Evolutionary conservation across 2,113 vertebrate genomes (phyloP), one percentile per base, ranked within the genome.

Genomic region (Madoqua kirkii): DNA sequence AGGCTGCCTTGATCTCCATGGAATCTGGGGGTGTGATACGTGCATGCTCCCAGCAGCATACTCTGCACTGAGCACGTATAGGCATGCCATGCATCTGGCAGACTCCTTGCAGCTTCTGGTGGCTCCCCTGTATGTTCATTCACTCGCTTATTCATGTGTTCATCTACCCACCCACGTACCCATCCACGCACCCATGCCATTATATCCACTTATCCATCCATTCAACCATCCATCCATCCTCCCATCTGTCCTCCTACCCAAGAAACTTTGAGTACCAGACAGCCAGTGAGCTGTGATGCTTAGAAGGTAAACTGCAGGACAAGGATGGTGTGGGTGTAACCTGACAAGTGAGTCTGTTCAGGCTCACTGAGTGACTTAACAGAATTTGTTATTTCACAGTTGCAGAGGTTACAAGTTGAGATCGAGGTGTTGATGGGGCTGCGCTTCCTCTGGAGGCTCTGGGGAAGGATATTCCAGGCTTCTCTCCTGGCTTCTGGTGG

Each of bases 11-110:
- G 96, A 87, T 87, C 84, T 93, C 87, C 2, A 6, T 48, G 78
- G 23, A 16, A 21, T 16, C 50, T 5, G 0, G 0, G 5, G 85
- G 88, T 3, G 0, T 43, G 4, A 7, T 23, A 54, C 0, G 0
- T 50, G 64, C 36, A 2, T 54, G 25, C 74, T 36, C 3, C 7
- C 8, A 3, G 29, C 17, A 2, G 60, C 21, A 50, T 67, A 3
- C 3, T 11, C 55, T 0, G 76, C 86, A 7, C 29, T 0, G 48
- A 54, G 43, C 50, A 7, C 31, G 19, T 40, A 33, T 31, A 12
- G 84, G 15, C 12, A 0, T 5, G 76, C 1, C 40, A 12, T 55
- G 17, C 0, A 0, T 15, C 13, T 11, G 19, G 59, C 6, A 45
- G 82, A 60, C 14, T 50, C n/a, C 74, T 33, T 52, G 13, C 0